Conservation (phyloP, 1,140 invertebrate species). For the Solenopsis fugax region DNA sequence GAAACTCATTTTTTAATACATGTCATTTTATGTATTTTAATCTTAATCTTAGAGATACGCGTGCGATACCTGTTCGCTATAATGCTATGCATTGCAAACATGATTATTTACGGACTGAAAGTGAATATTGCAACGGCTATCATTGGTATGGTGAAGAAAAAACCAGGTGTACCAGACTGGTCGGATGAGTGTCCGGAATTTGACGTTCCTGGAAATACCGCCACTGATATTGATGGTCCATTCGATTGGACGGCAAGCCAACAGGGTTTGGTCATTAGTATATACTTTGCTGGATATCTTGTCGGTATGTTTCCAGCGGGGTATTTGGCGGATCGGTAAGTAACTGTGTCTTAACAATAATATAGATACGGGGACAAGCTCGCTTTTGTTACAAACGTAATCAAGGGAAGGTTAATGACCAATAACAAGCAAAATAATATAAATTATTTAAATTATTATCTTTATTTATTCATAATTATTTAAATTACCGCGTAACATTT, state of each 20-base stretch:
- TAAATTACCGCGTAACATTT: no score
- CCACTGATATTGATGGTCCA: conserved; percentile 88
- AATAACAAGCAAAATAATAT: no score
- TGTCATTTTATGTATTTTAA: conserved; percentile 1
- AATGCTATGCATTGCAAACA: conserved; percentile 86
- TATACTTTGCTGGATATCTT: conserved; percentile 96
- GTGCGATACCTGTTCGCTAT: conserved; percentile 83
- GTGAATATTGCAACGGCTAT: conserved; percentile 95
- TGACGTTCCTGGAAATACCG: not conserved
- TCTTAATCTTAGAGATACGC: conserved; percentile 65
- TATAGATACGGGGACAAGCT: not conserved
- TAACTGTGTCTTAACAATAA: not conserved
- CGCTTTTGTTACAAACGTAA: no score
- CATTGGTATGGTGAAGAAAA: conserved; percentile 94
- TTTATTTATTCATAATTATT: no score
- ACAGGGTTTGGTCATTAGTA: conserved; percentile 91
- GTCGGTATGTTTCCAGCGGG: conserved; percentile 89
- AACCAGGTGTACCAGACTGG: not conserved
- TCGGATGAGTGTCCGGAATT: conserved; percentile 77
- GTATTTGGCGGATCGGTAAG: conserved; percentile 87
- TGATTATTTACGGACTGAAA: conserved; percentile 94
- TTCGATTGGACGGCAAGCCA: conserved; percentile 90
- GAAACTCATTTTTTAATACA: not conserved
- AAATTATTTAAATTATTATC: no score
- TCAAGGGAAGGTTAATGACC: no score